Base-by-base conservation (phyloP, 2,888 invertebrate genomes). In the Gari tellinella region DNA sequence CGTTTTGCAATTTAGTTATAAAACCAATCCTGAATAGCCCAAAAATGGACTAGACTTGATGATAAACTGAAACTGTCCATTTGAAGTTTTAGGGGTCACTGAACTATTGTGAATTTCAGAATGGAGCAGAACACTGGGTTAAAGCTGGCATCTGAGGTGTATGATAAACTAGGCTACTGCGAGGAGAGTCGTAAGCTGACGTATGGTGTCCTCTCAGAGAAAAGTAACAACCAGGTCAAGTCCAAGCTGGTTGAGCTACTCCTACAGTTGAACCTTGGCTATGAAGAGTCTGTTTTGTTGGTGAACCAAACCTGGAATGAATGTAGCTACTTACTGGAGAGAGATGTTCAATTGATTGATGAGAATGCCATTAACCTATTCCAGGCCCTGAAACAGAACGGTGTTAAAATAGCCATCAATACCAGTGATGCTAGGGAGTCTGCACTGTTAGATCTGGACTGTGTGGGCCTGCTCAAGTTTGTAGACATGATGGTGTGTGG, bases 401-500 rank as follows among this genome's bases (percentile, higher is more conserved):
- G 90, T 15, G 81, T 92, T 41, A 92, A 92, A 72, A 90, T 93
- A 40, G 93, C 93, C 40, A 88, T 93, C 15, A 92, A 92, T 78
- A 93, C 93, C 0, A 88, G 91, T 12, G 92, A 92, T 73, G 84
- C 81, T 40, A 72, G 92, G 8, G 85, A 84, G 26, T 77, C 77
- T 8, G 85, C 87, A 0, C 64, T 87, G 41, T 52, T 77, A n/a
- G 85, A 87, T 60, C 76, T 90, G 49, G 73, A 79, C 46, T 63
- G 70, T 5, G 52, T 88, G 7, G 88, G 83, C 5, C 72, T 89
- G 15, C 69, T 83, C 41, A 80, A 89, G 56, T 88, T 88, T 80
- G 81, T 92, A 0, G 93, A 93, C 80, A 88, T 91, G 78, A 84
- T 93, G 67, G 91, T 93, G 3, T 93, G 93, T 82, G 93, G 93